phyloP scores from a whole-genome alignment of 2,113 vertebrate genomes.

The Cryptomyrus ogoouensis region DNA sequence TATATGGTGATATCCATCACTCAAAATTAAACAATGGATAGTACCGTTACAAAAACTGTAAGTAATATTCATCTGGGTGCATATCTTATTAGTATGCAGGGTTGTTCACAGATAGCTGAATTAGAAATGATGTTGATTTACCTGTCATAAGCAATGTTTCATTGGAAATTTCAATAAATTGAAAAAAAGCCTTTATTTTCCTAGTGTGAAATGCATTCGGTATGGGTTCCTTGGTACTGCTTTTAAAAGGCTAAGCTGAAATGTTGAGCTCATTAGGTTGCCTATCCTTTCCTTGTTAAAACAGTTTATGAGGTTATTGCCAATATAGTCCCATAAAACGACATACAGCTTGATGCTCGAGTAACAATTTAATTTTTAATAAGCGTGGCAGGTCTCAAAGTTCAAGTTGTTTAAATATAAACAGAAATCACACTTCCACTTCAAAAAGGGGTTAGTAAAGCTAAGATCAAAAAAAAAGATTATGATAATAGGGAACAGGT shows the following conservation, averaged over 20 bases:
- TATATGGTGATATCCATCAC: not conserved
- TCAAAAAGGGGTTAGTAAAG: not conserved
- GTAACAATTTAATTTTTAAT: conserved; percentile 51
- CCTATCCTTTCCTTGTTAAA: conserved; percentile 42
- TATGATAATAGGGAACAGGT: not conserved
- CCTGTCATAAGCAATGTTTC: conserved; percentile 36
- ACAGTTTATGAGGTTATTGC: conserved; percentile 44
- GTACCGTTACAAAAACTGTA: not conserved
- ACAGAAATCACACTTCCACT: conserved; percentile 14
- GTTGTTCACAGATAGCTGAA: conserved; percentile 24
- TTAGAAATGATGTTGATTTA: conserved; percentile 34
- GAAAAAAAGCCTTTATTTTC: conserved; percentile 48
- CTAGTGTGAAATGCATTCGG: conserved; percentile 42
- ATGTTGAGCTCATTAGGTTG: conserved; percentile 41
- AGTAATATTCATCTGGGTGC: not conserved
- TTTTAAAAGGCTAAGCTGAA: conserved; percentile 22
- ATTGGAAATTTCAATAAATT: conserved; percentile 46
- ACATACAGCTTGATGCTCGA: conserved; percentile 32
- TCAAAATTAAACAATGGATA: not conserved
- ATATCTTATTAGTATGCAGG: conserved; percentile 12
- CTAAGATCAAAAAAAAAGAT: not conserved
- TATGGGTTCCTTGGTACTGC: conserved; percentile 21
- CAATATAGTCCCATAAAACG: conserved; percentile 37
- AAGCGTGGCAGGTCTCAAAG: conserved; percentile 42
- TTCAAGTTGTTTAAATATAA: conserved; percentile 30